These are phyloP conservation scores for Rhinoptilus africanus DNA, from an alignment of 2,113 vertebrate genomes.

Conservation along the genomic window DNA sequence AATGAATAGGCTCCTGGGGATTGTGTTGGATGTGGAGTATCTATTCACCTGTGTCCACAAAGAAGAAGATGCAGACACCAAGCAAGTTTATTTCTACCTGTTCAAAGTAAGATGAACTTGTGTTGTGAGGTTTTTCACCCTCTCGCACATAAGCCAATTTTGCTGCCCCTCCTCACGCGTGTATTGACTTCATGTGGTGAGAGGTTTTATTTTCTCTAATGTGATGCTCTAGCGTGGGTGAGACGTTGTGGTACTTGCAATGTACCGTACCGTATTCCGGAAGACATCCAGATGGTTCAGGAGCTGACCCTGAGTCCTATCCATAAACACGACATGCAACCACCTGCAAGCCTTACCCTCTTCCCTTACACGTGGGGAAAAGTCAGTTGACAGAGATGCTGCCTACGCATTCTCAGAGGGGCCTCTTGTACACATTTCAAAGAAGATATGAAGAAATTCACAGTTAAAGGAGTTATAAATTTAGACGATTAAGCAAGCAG, in stretches of 20 bases:
- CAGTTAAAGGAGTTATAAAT: background rate
- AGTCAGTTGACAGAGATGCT: background rate
- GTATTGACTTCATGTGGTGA: background rate
- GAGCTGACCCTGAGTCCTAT: background rate
- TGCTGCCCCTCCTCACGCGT: accelerated
- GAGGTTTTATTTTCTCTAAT: background rate
- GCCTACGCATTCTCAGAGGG: background rate
- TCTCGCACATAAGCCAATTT: background rate
- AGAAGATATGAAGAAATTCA: background rate
- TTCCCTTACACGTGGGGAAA: background rate
- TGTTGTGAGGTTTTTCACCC: background rate
- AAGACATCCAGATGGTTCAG: background rate
- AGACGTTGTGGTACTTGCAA: accelerated
- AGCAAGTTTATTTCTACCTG: conserved; percentile 99
- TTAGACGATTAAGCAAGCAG: background rate
- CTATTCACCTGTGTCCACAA: conserved; percentile 97
- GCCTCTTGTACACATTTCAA: background rate
- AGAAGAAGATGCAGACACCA: conserved; percentile 98
- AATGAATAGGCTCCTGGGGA: conserved; percentile 94
- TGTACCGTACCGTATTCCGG: background rate
- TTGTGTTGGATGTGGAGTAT: conserved; percentile 96
- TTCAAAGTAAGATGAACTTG: conserved; percentile 86
- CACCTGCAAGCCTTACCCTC: background rate
- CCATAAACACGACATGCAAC: background rate
- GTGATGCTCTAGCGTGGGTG: background rate